Base-by-base conservation (phyloP, 2,113 vertebrate species). In the Pogona vitticeps region DNA sequence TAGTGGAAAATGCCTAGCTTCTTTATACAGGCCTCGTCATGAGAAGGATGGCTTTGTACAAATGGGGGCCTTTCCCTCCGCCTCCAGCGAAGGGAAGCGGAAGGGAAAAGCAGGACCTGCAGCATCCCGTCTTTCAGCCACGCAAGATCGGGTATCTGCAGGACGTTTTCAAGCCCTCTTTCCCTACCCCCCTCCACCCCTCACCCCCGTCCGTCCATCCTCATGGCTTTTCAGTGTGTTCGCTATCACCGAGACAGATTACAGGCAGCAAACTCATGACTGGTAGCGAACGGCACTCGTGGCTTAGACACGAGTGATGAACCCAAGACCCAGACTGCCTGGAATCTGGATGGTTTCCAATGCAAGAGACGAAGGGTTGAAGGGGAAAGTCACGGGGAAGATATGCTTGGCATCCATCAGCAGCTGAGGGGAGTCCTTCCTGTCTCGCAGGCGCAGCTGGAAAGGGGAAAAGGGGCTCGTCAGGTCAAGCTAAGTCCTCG, bases 341-440 rank as follows among this genome's bases (percentile, higher is more conserved):
- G 99, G 98, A 91, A 99, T 98, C 95, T 99, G 98, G 94, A 99
- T 99, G 94, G 98, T 99, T 96, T 99, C 99, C 91, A 99, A 95
- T 2, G 98, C 98, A 2, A 99, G 96, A 38, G 98, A 97, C 88
- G 99, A 99, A 0, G 98, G 98, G 93, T 97, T 99, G 92, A 99
- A 99, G 0, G 99, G 99, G 90, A 99, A 99, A 58, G 98, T 99
- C 92, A 99, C 98, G 0, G 98, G 99, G 38, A 99, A 99, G 92
- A 99, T 99, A 91, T 98, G 97, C 95, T 99, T 99, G 7, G 98
- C 98, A 97, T 99, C 98, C 98, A 99, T 99, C 90, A 99, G 96
- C 92, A 99, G 95, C 94, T 99, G 98, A 56, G 98, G 98, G 67
- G 98, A 98, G 93, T 98, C 98, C 86, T 98, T 98, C 83, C 98